Evolutionary conservation across 2,797 vertebrate species (phyloP).

Genomic region (Zenarchopterus dispar): DNA sequence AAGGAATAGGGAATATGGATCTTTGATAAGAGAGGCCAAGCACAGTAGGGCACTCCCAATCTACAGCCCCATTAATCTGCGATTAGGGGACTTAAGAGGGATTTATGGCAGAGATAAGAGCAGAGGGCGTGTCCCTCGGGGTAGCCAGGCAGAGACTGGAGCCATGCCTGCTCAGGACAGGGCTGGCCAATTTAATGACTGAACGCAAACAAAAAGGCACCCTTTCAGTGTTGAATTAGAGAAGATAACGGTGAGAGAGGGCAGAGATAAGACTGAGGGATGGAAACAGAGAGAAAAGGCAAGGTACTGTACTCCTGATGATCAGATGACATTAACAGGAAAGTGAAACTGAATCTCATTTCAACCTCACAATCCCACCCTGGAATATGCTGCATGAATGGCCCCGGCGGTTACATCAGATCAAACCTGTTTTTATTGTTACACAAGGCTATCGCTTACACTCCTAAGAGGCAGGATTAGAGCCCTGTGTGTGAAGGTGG

Average conservation of each 20-base stretch:
- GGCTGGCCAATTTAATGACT: conserved; percentile 44
- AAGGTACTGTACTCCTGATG: conserved; percentile 44
- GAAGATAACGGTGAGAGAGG: conserved; percentile 52
- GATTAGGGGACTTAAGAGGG: conserved; percentile 83
- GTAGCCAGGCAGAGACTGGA: conserved; percentile 43
- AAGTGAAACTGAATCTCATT: conserved; percentile 67
- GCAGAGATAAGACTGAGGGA: conserved; percentile 53
- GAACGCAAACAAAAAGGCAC: conserved; percentile 54
- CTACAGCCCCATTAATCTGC: conserved; percentile 79
- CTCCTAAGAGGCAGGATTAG: conserved; percentile 79
- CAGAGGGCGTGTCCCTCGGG: conserved; percentile 69
- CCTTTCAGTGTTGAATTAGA: conserved; percentile 65
- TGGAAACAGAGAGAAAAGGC: conserved; percentile 50
- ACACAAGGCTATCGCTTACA: conserved; percentile 80
- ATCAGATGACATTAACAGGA: conserved; percentile 72
- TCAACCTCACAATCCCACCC: conserved; percentile 65
- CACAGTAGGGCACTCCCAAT: conserved; percentile 71
- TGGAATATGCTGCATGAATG: conserved; percentile 72
- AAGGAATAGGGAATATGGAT: conserved; percentile 69
- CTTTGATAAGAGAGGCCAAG: conserved; percentile 70
- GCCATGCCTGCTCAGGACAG: conserved; percentile 51
- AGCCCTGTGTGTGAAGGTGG: conserved; percentile 57
- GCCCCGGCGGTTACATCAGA: conserved; percentile 75
- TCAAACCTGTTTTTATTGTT: conserved; percentile 75
- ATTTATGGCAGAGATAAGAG: conserved; percentile 82